Conservation (phyloP, 2,888 invertebrate species). For the Platycheirus albimanus region DNA sequence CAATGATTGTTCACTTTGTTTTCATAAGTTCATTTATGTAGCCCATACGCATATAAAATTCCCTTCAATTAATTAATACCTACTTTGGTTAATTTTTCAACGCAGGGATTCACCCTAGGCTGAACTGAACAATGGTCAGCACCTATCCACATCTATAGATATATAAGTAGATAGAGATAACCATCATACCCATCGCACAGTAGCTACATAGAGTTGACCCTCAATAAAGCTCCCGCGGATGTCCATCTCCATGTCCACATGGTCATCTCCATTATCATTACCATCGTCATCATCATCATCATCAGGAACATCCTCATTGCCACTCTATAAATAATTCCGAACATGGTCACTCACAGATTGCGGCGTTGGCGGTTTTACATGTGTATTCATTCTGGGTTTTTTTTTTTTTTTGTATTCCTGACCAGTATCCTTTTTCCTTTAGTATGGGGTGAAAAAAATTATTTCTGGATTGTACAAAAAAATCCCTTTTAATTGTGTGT, state of each 20-base stretch:
- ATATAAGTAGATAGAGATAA: background rate
- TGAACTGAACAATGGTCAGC: constrained; percentile 3
- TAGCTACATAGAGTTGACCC: constrained; percentile 44
- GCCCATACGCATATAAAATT: constrained; percentile 42
- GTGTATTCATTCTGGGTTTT: constrained; percentile 53
- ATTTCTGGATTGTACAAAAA: constrained; percentile 50
- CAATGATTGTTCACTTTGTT: constrained; percentile 67
- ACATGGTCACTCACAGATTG: constrained; percentile 71
- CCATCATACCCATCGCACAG: background rate
- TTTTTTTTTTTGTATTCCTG: constrained; percentile 19
- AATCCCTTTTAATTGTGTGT: constrained; percentile 70
- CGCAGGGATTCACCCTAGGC: constrained; percentile 40
- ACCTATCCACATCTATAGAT: too few relatives aligned
- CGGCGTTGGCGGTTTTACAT: constrained; percentile 72
- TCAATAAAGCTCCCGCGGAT: constrained; percentile 61
- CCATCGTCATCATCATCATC: constrained; percentile 45
- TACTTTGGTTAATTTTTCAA: constrained; percentile 57
- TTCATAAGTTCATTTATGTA: constrained; percentile 62
- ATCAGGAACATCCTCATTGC: constrained; percentile 54
- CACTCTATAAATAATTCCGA: constrained; percentile 72
- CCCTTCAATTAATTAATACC: constrained; percentile 67
- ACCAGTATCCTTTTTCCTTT: constrained; percentile 50
- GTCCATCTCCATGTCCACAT: constrained; percentile 23
- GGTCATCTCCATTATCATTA: constrained; percentile 45
- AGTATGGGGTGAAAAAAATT: background rate